Percentiles rank a stretch among this genome's conserved stretches.
These are phyloP conservation scores for Chloroceryle inda DNA, from an alignment of 2,797 vertebrate species.

Conservation along the genomic window DNA sequence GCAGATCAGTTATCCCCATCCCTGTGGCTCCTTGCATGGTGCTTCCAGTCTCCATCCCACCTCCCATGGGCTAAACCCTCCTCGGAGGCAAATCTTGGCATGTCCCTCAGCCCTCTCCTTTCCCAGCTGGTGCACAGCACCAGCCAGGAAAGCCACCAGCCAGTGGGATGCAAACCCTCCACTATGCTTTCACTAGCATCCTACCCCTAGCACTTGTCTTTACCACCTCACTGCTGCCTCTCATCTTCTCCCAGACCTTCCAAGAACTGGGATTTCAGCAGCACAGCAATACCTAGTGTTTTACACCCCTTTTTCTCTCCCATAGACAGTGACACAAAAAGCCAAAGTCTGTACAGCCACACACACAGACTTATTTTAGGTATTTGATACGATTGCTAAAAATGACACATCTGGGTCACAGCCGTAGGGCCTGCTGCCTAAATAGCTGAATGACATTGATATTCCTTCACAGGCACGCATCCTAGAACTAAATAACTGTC, in stretches of 20 bases:
- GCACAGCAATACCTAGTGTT: neutral
- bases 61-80: neutral
- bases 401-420: neutral
- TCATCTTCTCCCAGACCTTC: neutral
- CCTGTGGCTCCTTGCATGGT: neutral
- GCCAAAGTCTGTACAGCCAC: neutral
- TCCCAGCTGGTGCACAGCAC: rapidly evolving
- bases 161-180: neutral
- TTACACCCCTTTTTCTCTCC: neutral
- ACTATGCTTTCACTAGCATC: neutral
- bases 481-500: neutral
- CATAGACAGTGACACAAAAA: neutral
- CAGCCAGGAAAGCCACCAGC: neutral
- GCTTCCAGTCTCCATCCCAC: neutral
- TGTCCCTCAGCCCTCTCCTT: neutral
- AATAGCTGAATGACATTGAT: neutral
- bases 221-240: neutral
- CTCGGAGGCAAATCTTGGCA: neutral
- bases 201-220: neutral
- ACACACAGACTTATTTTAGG: neutral
- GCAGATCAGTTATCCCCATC: neutral
- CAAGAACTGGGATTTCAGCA: neutral
- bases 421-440: neutral
- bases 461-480: neutral
- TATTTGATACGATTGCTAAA: neutral